Percentiles rank a stretch among this genome's conserved stretches.
Conservation (phyloP, 2,113 vertebrate genomes). For the Toxostoma redivivum region DNA sequence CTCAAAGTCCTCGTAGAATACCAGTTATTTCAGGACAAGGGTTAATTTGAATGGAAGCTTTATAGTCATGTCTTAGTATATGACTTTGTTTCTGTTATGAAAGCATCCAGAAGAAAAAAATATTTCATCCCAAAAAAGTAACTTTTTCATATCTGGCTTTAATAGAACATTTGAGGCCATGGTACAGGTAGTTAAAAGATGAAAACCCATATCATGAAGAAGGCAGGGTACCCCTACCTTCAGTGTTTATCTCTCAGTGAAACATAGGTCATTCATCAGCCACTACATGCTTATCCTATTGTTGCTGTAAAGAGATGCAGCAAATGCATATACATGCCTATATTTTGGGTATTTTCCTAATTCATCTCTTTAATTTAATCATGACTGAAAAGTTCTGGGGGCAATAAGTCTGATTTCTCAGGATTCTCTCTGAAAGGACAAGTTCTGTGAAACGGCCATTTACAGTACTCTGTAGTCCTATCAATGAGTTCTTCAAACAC, state of each 20-base stretch:
- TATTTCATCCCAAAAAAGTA: background rate
- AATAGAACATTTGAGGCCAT: background rate
- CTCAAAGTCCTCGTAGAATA: background rate
- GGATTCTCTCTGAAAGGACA: background rate
- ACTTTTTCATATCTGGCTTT: fast-evolving
- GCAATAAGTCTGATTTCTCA: background rate
- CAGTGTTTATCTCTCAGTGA: background rate
- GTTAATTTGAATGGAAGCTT: background rate
- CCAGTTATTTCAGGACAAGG: background rate
- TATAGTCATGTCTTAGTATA: background rate
- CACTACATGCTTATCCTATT: background rate
- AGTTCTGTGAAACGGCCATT: background rate
- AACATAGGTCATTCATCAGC: background rate
- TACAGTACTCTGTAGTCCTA: background rate
- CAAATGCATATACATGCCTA: background rate
- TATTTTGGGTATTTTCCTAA: background rate
- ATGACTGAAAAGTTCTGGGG: background rate
- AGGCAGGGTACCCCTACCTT: background rate
- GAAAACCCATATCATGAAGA: background rate
- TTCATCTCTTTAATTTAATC: background rate
- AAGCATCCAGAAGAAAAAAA: background rate
- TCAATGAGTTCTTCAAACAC: background rate
- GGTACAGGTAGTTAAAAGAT: background rate
- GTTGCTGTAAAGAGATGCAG: background rate
- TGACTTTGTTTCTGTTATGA: background rate